Evolutionary conservation across 2,797 vertebrate species (phyloP).

Genomic region (Sphenopsis melanotis): DNA sequence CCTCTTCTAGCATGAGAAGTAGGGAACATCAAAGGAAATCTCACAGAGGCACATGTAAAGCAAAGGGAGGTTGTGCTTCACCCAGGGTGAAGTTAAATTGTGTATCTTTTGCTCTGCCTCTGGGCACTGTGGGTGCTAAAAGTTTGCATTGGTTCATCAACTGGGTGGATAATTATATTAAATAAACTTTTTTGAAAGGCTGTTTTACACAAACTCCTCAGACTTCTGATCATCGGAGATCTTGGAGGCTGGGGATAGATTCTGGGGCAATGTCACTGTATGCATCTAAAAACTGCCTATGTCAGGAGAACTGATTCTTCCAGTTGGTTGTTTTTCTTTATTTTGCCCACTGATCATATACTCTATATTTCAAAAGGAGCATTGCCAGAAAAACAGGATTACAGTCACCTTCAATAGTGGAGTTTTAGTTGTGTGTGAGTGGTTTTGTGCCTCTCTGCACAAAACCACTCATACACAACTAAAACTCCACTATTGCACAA

Average conservation of each 20-base stretch:
- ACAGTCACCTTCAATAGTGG: not conserved
- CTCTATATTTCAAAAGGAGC: not conserved
- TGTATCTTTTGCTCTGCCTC: not conserved
- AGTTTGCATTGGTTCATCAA: not conserved
- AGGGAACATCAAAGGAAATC: not conserved
- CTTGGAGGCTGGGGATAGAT: not conserved
- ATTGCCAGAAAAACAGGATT: not conserved
- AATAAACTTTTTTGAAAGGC: not conserved
- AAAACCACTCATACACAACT: too few species aligned
- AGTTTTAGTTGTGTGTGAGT: not conserved
- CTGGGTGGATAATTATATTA: not conserved
- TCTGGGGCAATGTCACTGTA: not conserved
- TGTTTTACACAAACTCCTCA: not conserved
- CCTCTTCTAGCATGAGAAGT: not conserved
- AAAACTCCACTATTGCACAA: not conserved
- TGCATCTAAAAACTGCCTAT: not conserved
- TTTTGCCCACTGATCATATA: not conserved
- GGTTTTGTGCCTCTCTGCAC: not conserved
- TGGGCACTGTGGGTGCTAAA: not conserved
- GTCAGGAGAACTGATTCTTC: not conserved
- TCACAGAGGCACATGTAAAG: not conserved
- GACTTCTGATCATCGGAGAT: not conserved
- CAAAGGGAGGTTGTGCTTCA: not conserved
- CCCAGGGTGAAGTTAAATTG: fast-evolving
- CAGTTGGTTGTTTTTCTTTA: not conserved